Base-by-base conservation (phyloP, 2,113 vertebrate genomes). In the Upupa epops region DNA sequence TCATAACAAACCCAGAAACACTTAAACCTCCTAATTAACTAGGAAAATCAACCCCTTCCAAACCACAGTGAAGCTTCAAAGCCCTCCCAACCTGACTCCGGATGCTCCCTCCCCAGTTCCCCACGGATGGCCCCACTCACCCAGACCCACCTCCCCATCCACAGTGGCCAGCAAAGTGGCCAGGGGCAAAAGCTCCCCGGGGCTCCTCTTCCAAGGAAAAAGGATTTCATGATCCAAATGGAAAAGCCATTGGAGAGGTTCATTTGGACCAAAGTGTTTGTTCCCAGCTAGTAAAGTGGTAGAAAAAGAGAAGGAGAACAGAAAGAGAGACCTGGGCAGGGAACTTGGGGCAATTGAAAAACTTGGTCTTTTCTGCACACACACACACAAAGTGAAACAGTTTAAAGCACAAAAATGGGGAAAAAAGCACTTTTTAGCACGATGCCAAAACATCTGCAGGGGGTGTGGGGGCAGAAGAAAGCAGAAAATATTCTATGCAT, bases 11-110 rank as follows among this genome's bases (percentile, higher is more conserved):
- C 71, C 92, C 91, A 86, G 54, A 94, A 86, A 95, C 81, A 69
- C 89, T 93, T 31, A 54, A 46, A 49, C 55, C 81, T 94, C 90
- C 64, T 55, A 84, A 90, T 92, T 84, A 92, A 84, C 56, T 19
- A 88, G 89, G 81, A 89, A 95, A 94, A 73, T 76, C 86, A 85
- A 66, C 48, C 66, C 46, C 49, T 32, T 88, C 90, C 90, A 93
- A 91, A 74, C 88, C 93, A 85, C 92, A 89, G 46, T 0, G 5
- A 89, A 84, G 93, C 91, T 93, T 93, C 86, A 89, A 93, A 93
- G 91, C 75, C 78, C 81, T 90, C 79, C 79, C 81, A 93, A 89
- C 84, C 86, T 78, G 72, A 85, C 68, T 76, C 60, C 63, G 68
- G 83, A 93, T 93, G 91, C 51, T 90, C 48, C 78, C 49, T 84